These are phyloP conservation scores for Chiropotes sagulatus DNA, from an alignment of 2,797 vertebrate species.

Conservation along the genomic window DNA sequence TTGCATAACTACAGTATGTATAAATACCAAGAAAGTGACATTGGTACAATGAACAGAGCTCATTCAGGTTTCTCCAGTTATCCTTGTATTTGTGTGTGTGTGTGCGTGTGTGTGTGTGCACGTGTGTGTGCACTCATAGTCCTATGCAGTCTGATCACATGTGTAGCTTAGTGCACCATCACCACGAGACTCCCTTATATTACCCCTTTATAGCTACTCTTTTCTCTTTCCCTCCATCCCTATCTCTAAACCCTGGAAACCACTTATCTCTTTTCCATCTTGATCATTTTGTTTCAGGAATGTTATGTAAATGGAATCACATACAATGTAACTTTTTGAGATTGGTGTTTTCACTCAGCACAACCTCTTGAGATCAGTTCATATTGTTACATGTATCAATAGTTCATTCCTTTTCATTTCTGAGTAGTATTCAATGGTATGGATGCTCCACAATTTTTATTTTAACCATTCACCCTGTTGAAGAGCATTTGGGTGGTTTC, in stretches of 20 bases:
- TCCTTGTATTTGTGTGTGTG: fast-evolving
- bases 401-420: not conserved
- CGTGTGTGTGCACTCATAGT: fast-evolving
- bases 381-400: not conserved
- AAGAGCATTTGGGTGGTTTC: not conserved
- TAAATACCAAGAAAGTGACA: not conserved
- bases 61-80: not conserved
- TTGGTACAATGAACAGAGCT: not conserved
- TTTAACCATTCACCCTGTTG: not conserved
- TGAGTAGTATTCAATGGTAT: not conserved
- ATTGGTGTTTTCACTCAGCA: not conserved
- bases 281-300: not conserved
- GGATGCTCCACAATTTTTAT: not conserved
- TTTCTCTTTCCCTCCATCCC: not conserved
- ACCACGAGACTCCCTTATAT: not conserved
- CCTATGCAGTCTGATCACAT: not conserved
- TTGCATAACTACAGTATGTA: not conserved
- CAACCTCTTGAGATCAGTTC: not conserved
- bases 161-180: not conserved
- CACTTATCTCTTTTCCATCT: not conserved
- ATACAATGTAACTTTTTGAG: not conserved
- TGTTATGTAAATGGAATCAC: not conserved
- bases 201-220: not conserved
- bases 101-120: not conserved
- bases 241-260: not conserved